phyloP scores from a whole-genome alignment of 1,140 invertebrate species.

The Antheraea mylitta region DNA sequence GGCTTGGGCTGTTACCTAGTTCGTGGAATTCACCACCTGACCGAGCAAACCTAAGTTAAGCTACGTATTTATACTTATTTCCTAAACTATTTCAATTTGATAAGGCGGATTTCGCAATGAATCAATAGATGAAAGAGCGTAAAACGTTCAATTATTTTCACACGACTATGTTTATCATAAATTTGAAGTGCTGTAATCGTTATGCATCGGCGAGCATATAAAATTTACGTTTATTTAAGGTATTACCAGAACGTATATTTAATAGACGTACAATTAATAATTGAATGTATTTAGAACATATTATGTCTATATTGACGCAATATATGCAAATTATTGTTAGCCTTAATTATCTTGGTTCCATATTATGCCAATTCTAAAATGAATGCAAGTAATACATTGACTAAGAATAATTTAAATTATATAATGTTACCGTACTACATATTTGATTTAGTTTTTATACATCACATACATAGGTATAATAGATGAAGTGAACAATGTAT shows the following conservation, averaged over 20 bases:
- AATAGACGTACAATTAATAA: neutral
- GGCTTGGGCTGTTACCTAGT: too few relatives aligned
- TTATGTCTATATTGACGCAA: neutral
- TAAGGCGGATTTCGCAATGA: too few relatives aligned
- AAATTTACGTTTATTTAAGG: neutral
- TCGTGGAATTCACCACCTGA: too few relatives aligned
- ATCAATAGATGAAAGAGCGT: neutral
- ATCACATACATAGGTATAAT: too few relatives aligned
- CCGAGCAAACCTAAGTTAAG: too few relatives aligned
- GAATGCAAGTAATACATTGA: neutral
- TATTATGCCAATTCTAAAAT: neutral
- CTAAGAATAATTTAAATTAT: neutral
- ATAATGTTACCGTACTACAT: too few relatives aligned
- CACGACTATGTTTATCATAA: conserved; percentile 22
- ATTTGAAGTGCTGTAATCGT: conserved; percentile 24
- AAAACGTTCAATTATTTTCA: conserved; percentile 22
- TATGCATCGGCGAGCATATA: conserved; percentile 15
- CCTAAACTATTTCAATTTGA: too few relatives aligned
- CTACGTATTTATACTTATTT: too few relatives aligned
- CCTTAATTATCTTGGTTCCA: neutral
- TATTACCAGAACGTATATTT: neutral
- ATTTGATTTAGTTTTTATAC: too few relatives aligned
- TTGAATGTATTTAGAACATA: neutral
- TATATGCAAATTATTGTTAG: conserved; percentile 1
- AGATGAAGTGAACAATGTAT: too few relatives aligned